phyloP scores from a whole-genome alignment of 2,113 vertebrate species.

The Uropsilus gracilis region DNA sequence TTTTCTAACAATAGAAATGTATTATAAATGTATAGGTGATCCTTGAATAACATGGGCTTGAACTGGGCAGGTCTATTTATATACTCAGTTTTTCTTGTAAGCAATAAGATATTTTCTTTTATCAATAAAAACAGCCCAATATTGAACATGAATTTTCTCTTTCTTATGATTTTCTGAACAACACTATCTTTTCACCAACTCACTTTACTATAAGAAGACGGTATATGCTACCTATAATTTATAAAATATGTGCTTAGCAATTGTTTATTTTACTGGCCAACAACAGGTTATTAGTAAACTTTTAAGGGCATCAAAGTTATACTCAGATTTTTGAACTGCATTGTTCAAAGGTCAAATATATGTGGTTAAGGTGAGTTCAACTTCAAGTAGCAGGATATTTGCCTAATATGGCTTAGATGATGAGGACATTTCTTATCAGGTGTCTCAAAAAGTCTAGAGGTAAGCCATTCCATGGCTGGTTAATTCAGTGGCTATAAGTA shows the following conservation, averaged over 20 bases:
- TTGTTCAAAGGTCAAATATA: neutral
- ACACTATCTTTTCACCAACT: too few species aligned
- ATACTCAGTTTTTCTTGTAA: neutral
- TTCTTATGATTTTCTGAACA: neutral
- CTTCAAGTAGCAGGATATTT: neutral
- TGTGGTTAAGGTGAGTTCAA: neutral
- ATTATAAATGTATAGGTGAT: neutral
- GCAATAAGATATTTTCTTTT: neutral
- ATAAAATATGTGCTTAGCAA: neutral
- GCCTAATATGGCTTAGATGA: neutral
- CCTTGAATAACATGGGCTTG: neutral
- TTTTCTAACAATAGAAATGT: neutral
- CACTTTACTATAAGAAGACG: neutral
- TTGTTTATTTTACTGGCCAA: neutral
- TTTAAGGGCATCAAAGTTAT: neutral
- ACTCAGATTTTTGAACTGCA: neutral
- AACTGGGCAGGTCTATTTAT: neutral
- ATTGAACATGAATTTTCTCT: neutral
- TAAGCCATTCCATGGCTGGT: neutral
- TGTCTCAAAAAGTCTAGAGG: neutral
- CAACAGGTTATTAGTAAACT: neutral
- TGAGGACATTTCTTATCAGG: neutral
- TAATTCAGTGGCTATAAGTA: neutral
- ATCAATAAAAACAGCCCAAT: neutral
- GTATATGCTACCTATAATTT: neutral